A percentile compares a stretch with the other conserved stretches of the same genome.
Evolutionary conservation across 1,140 invertebrate genomes (phyloP).

Genomic region (Drosophila melanogaster): DNA sequence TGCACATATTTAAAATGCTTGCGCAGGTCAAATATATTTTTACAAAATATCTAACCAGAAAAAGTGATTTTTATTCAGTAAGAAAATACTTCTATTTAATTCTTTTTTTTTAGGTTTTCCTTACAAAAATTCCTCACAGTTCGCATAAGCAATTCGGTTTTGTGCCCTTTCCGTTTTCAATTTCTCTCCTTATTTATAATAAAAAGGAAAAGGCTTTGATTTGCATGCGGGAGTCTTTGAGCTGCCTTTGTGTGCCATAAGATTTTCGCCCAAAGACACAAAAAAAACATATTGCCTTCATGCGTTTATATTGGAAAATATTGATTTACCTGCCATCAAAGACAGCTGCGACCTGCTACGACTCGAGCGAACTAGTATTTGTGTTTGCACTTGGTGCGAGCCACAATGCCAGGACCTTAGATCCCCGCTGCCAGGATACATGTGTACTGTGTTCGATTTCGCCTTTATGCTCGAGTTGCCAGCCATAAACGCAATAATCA

Average conservation of each 20-base stretch:
- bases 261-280: constrained; percentile 21
- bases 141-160: constrained; percentile 29
- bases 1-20: no score
- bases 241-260: constrained; percentile 53
- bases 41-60: no score
- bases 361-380: constrained; percentile 15
- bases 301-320: constrained; percentile 79
- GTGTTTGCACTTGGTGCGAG: constrained; percentile 18
- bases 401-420: constrained; percentile 27
- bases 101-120: background rate
- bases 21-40: no score
- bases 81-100: background rate
- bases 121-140: background rate
- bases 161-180: constrained; percentile 1
- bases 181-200: constrained; percentile 6
- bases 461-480: constrained; percentile 52
- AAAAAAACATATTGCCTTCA: constrained; percentile 53
- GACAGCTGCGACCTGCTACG: constrained; percentile 60
- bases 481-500: constrained; percentile 77
- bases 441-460: constrained; percentile 12
- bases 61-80: background rate
- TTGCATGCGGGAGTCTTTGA: constrained; percentile 31
- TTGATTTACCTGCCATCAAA: constrained; percentile 81
- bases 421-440: constrained; percentile 18
- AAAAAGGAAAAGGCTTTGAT: constrained; percentile 30